phyloP scores from a whole-genome alignment of 2,113 vertebrate species.

The Chauna torquata region DNA sequence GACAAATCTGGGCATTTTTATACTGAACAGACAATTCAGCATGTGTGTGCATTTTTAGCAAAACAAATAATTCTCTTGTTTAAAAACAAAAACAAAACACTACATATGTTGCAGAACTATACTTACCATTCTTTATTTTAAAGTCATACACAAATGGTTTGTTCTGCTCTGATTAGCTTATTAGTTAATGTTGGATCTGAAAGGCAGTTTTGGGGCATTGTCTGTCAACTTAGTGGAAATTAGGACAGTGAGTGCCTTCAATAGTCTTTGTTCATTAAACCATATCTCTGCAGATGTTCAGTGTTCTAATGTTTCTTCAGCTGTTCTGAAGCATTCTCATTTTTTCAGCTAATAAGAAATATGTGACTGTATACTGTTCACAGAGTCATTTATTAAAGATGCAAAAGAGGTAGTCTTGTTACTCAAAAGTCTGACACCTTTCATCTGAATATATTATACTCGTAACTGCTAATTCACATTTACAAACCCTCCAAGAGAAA shows the following conservation, averaged over 20 bases:
- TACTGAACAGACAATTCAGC: constrained; percentile 56
- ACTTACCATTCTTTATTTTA: constrained; percentile 62
- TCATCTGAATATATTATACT: constrained; percentile 8
- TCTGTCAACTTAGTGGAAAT: constrained; percentile 81
- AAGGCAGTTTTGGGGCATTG: constrained; percentile 78
- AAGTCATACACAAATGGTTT: constrained; percentile 69
- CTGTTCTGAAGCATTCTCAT: constrained; percentile 48
- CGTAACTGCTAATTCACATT: not conserved
- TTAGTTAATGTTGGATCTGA: constrained; percentile 77
- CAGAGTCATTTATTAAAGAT: not conserved
- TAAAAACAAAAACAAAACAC: constrained; percentile 49
- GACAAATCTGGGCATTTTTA: constrained; percentile 32
- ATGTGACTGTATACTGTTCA: not conserved
- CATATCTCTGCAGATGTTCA: constrained; percentile 80
- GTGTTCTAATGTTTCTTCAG: constrained; percentile 62
- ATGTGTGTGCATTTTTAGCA: constrained; percentile 46
- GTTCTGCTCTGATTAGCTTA: constrained; percentile 84
- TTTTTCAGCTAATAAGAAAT: constrained; percentile 58
- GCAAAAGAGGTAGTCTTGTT: constrained; percentile 8
- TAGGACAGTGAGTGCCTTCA: constrained; percentile 78
- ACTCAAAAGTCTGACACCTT: constrained; percentile 15
- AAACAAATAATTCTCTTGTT: constrained; percentile 58
- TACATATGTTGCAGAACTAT: constrained; percentile 39
- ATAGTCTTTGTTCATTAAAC: constrained; percentile 82
- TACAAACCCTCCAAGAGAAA: not conserved